A percentile compares a stretch with the other conserved stretches of the same genome.
phyloP scores from a whole-genome alignment of 2,888 invertebrate genomes.

The Rugalucina vietnamica region DNA sequence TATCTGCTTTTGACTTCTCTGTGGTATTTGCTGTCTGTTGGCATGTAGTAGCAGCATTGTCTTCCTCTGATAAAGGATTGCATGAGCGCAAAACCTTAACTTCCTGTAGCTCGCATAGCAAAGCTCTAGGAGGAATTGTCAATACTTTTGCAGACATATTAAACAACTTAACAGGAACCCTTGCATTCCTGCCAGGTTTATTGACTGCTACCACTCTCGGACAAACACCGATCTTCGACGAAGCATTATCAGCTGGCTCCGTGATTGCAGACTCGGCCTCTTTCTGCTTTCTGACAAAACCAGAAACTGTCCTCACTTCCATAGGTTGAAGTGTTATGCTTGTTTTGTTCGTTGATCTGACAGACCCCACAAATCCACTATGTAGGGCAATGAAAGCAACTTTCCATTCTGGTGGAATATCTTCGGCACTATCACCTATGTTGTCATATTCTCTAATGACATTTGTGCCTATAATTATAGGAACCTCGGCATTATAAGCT shows the following conservation, averaged over 20 bases:
- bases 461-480: conserved; percentile 10
- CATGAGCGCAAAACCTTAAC: not conserved
- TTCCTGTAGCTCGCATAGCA: not conserved
- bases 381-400: too few relatives aligned
- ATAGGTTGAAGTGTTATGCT: not conserved
- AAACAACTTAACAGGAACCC: not conserved
- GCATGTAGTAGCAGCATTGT: too few relatives aligned
- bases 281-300: too few relatives aligned
- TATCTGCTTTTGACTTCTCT: too few relatives aligned
- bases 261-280: too few relatives aligned
- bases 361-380: too few relatives aligned
- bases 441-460: conserved; percentile 6
- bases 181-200: not conserved
- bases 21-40: too few relatives aligned
- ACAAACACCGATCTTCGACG: too few relatives aligned
- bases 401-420: not conserved
- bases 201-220: too few relatives aligned
- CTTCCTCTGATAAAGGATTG: too few relatives aligned
- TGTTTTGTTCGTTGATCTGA: not conserved
- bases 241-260: not conserved
- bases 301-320: too few relatives aligned
- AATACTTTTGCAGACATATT: not conserved
- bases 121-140: not conserved
- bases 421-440: not conserved
- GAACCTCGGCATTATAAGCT: not conserved